Conservation (phyloP, 1,140 invertebrate species). For the Trichomalopsis sarcophagae region DNA sequence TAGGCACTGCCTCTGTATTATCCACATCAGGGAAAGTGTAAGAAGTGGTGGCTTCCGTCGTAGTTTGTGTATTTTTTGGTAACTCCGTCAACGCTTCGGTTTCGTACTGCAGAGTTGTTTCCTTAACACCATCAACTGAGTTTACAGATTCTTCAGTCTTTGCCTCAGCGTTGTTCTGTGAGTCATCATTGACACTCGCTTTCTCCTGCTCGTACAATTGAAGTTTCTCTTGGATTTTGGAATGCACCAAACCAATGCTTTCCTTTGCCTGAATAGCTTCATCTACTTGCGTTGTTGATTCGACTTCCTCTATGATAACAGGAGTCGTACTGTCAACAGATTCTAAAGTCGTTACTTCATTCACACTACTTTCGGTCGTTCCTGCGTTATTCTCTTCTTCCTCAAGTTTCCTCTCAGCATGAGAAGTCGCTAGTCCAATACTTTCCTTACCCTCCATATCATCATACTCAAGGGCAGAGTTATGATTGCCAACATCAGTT, state of each 20-base stretch:
- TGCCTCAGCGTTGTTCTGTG: neutral
- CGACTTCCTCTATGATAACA: neutral
- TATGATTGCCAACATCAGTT: neutral
- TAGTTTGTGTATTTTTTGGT: slow-evolving; percentile 12
- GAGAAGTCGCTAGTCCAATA: slow-evolving; percentile 62
- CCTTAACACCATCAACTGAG: neutral
- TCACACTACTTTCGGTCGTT: neutral
- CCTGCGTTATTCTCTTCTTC: slow-evolving; percentile 34
- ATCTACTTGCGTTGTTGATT: neutral
- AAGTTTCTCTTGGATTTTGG: slow-evolving; percentile 17
- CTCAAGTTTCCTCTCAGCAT: slow-evolving; percentile 50
- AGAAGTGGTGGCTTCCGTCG: slow-evolving; percentile 16
- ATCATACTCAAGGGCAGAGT: slow-evolving; percentile 49
- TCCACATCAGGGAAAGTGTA: neutral
- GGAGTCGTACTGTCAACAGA: neutral
- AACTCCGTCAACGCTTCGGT: neutral
- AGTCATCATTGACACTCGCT: neutral
- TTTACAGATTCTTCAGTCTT: neutral
- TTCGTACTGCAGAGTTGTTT: neutral
- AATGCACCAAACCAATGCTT: neutral
- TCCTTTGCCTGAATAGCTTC: slow-evolving; percentile 20
- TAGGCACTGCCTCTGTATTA: slow-evolving; percentile 47
- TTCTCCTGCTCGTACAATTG: slow-evolving; percentile 3
- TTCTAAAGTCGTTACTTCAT: neutral
- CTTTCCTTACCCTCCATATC: slow-evolving; percentile 65